Percentiles rank a stretch among this genome's conserved stretches.
phyloP scores from a whole-genome alignment of 1,140 invertebrate species.

The Papilio polytes region DNA sequence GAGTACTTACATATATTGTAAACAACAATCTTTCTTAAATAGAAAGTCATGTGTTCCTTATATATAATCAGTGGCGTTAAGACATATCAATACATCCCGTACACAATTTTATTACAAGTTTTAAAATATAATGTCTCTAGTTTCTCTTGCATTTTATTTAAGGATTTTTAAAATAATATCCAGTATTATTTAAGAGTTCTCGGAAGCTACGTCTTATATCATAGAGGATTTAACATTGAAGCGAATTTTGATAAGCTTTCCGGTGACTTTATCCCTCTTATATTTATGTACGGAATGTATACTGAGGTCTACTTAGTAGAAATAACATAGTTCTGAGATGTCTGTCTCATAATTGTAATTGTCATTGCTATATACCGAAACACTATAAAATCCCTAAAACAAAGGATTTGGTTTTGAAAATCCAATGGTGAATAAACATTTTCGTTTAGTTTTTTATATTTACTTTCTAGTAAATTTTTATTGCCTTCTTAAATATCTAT shows the following conservation, averaged over 20 bases:
- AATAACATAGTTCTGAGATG: too few species aligned
- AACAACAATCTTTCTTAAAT: neutral
- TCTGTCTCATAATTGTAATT: too few species aligned
- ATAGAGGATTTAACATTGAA: neutral
- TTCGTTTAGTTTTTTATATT: too few species aligned
- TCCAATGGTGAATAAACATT: too few species aligned
- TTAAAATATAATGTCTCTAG: neutral
- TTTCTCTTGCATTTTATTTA: neutral
- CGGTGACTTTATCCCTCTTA: neutral
- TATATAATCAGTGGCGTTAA: neutral
- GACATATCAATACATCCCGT: too few species aligned
- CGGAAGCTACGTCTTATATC: neutral
- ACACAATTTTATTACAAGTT: too few species aligned
- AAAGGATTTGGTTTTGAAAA: too few species aligned
- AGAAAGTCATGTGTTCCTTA: neutral
- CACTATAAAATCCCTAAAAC: too few species aligned
- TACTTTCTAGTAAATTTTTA: too few species aligned
- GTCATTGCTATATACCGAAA: too few species aligned
- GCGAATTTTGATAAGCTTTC: constrained; percentile 16
- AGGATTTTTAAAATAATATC: neutral
- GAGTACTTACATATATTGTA: neutral
- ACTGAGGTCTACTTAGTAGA: neutral
- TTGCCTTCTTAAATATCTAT: too few species aligned
- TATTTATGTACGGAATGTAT: neutral
- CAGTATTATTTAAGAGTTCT: neutral